phyloP scores from a whole-genome alignment of 2,113 vertebrate genomes.

The Neogobius melanostomus region DNA sequence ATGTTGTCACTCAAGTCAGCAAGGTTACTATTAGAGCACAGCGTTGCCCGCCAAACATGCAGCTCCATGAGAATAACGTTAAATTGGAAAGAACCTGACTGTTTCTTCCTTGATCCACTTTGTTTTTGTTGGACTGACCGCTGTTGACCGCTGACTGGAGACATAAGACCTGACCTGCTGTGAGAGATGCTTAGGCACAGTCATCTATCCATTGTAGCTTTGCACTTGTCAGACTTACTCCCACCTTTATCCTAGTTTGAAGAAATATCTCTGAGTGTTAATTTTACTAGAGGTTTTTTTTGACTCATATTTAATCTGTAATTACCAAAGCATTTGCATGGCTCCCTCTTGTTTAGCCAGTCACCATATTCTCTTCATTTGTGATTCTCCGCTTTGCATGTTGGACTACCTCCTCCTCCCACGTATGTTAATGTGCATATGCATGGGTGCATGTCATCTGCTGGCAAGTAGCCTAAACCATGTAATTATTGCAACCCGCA shows the following conservation, averaged over 20 bases:
- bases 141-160: neutral
- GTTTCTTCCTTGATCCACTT: neutral
- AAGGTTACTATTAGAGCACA: neutral
- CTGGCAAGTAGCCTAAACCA: slow-evolving; percentile 46
- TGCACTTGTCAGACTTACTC: too few relatives aligned
- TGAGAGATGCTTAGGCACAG: neutral
- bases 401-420: slow-evolving; percentile 49
- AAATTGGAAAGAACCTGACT: neutral
- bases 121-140: neutral
- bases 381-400: slow-evolving; percentile 39
- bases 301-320: neutral
- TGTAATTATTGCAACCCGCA: slow-evolving; percentile 60
- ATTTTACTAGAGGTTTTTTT: slow-evolving; percentile 5
- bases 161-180: neutral
- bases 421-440: slow-evolving; percentile 31
- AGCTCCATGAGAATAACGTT: neutral
- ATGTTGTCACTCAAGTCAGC: neutral
- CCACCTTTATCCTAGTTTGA: neutral
- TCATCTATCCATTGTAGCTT: neutral
- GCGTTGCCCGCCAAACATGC: neutral
- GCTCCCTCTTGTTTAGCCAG: slow-evolving; percentile 24
- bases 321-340: slow-evolving; percentile 13
- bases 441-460: slow-evolving; percentile 35
- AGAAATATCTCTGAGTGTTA: neutral
- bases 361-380: slow-evolving; percentile 34